Base-by-base conservation (phyloP, 1,140 invertebrate genomes). In the Catajapyx aquilonaris region DNA sequence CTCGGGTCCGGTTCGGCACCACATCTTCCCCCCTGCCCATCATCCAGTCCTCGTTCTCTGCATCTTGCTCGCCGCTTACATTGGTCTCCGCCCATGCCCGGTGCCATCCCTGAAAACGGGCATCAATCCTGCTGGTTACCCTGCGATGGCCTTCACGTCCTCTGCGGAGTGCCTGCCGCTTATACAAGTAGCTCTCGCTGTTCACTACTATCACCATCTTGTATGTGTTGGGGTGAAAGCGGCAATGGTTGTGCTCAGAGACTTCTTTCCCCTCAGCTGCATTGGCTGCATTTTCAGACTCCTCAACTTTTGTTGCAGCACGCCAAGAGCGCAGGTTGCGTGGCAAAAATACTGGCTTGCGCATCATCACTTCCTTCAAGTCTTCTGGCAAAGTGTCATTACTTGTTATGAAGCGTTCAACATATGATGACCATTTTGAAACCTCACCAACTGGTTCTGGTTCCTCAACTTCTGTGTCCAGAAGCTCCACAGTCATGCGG, bases 401-500 rank as follows among this genome's bases (percentile, higher is more conserved):
- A 16, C 43, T 45, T 31, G 46, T 39, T n/a, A 50, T 44, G 41
- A 42, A 65, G 42, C 73, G 70, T 40, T 85, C 80, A 34, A 81
- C 68, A 55, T 81, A 81, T 31, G 67, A 65, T 39, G 69, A 71
- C 69, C 76, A 81, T 54, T 78, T 75, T 50, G 77, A 73, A 11
- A 64, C 56, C 15, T 61, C 59, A n/a, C 53, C 51, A 17, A 47
- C 54, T 18, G 33, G 38, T 35, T 44, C 47, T 11, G 44, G 38
- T 15, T 66, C 65, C 41, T 67, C 66, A 19, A 60, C 59, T 39
- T 81, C 81, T 1, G 78, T 80, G 49, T 93, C 86, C 41, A 94
- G 57, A 42, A 93, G 52, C 55, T 91, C 86, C 47, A 93, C 74
- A 5, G 85, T 86, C 48, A 94, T 68, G 49, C 72, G 73, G 52